A percentile compares a stretch with the other conserved stretches of the same genome.
These are phyloP conservation scores for Neocrepidodera transversa DNA, from an alignment of 2,888 invertebrate genomes.

Conservation along the genomic window DNA sequence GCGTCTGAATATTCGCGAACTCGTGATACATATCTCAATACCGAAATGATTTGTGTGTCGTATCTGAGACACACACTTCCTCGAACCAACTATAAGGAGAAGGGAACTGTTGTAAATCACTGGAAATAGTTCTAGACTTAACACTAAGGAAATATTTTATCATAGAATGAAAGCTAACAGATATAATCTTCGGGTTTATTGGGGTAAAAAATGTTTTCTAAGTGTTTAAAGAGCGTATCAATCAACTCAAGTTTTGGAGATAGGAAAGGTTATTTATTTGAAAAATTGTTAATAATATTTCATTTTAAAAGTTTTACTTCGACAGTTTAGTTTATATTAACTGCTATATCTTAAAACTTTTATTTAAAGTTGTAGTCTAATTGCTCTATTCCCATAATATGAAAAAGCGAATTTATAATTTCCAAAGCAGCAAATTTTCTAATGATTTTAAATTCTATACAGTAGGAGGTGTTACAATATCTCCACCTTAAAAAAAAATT, in stretches of 20 bases:
- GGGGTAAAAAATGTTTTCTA: slow-evolving; percentile 9
- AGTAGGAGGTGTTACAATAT: no score
- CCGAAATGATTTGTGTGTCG: slow-evolving; percentile 37
- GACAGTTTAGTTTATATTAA: no score
- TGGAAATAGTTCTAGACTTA: slow-evolving; percentile 12
- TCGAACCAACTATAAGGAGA: slow-evolving; percentile 27
- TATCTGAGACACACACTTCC: slow-evolving; percentile 33
- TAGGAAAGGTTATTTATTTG: no score
- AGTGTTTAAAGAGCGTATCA: not conserved
- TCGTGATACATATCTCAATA: slow-evolving; percentile 38
- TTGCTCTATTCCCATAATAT: no score
- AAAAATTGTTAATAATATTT: no score
- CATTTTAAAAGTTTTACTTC: no score
- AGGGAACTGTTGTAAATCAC: slow-evolving; percentile 25
- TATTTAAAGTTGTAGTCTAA: no score
- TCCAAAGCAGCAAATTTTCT: no score
- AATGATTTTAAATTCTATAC: no score
- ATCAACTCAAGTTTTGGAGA: not conserved
- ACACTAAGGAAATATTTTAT: slow-evolving; percentile 22
- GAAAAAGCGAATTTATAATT: no score
- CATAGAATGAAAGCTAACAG: slow-evolving; percentile 18
- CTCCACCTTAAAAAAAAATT: no score
- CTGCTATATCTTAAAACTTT: no score
- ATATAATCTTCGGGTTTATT: slow-evolving; percentile 14
- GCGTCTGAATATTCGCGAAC: slow-evolving; percentile 35